These are phyloP conservation scores for Chaetogeoica ovagalla DNA, from an alignment of 2,888 invertebrate species.

Conservation along the genomic window DNA sequence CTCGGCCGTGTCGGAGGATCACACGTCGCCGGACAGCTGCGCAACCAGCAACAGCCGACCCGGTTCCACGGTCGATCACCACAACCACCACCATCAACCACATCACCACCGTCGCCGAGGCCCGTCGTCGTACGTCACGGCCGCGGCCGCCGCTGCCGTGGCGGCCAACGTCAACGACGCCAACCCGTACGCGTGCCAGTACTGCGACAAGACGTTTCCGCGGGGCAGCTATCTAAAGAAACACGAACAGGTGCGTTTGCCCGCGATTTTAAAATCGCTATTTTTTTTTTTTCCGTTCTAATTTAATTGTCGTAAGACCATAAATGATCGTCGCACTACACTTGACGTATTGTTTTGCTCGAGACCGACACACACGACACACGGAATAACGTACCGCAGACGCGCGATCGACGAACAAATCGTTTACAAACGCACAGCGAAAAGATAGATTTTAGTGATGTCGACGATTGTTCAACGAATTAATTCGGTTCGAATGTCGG, in stretches of 20 bases:
- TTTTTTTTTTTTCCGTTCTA: too few relatives aligned
- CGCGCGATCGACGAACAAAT: too few relatives aligned
- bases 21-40: conserved; percentile 65
- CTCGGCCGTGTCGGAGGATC: conserved; percentile 64
- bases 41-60: conserved; percentile 67
- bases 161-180: conserved; percentile 70
- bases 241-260: conserved; percentile 79
- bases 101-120: conserved; percentile 61
- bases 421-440: too few relatives aligned
- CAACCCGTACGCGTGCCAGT: conserved; percentile 87
- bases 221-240: conserved; percentile 83
- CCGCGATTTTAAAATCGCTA: too few relatives aligned
- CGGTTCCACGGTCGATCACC: conserved; percentile 64
- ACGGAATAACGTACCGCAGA: too few relatives aligned
- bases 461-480: too few relatives aligned
- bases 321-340: too few relatives aligned
- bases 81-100: conserved; percentile 58
- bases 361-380: too few relatives aligned
- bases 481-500: too few relatives aligned
- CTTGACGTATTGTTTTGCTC: too few relatives aligned
- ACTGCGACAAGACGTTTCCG: conserved; percentile 89
- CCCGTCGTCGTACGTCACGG: conserved; percentile 63
- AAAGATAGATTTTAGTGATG: too few relatives aligned
- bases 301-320: too few relatives aligned
- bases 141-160: conserved; percentile 66